phyloP scores from a whole-genome alignment of 2,113 vertebrate genomes.

The Heliornis fulica region DNA sequence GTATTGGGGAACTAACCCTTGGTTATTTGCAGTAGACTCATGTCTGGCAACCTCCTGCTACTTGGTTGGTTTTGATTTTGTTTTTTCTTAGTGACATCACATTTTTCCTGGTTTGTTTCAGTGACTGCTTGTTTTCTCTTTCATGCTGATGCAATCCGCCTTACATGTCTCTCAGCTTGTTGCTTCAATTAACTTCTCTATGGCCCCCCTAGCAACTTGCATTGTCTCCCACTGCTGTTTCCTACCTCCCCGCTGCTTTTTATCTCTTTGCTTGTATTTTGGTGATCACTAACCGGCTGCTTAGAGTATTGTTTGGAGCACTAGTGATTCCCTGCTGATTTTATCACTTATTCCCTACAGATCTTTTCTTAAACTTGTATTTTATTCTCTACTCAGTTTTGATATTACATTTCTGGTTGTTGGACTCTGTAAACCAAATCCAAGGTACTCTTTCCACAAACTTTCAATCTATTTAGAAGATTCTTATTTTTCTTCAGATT shows the following conservation, averaged over 20 bases:
- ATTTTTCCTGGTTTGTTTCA: not conserved
- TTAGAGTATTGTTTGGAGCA: slow-evolving; percentile 48
- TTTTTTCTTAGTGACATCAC: not conserved
- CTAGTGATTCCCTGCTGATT: slow-evolving; percentile 59
- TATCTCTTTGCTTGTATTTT: slow-evolving; percentile 22
- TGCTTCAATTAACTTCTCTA: slow-evolving; percentile 69
- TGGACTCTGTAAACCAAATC: not conserved
- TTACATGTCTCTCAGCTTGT: slow-evolving; percentile 37
- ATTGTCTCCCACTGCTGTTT: slow-evolving; percentile 51
- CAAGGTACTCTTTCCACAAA: not conserved
- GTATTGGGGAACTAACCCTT: not conserved
- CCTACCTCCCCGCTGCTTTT: slow-evolving; percentile 47
- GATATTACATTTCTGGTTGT: slow-evolving; percentile 12
- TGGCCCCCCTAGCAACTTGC: slow-evolving; percentile 33
- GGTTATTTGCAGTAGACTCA: not conserved
- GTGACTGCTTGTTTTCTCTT: slow-evolving; percentile 13
- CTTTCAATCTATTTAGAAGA: not conserved
- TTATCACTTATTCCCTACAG: slow-evolving; percentile 57
- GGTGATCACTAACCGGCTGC: slow-evolving; percentile 42
- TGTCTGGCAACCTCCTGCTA: not conserved
- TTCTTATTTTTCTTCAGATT: not conserved
- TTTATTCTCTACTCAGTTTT: slow-evolving; percentile 56
- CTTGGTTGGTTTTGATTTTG: not conserved
- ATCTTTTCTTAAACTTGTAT: slow-evolving; percentile 54
- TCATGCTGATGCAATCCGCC: not conserved